These are phyloP conservation scores for Acrossocheilus fasciatus DNA, from an alignment of 2,797 vertebrate species.

Conservation along the genomic window DNA sequence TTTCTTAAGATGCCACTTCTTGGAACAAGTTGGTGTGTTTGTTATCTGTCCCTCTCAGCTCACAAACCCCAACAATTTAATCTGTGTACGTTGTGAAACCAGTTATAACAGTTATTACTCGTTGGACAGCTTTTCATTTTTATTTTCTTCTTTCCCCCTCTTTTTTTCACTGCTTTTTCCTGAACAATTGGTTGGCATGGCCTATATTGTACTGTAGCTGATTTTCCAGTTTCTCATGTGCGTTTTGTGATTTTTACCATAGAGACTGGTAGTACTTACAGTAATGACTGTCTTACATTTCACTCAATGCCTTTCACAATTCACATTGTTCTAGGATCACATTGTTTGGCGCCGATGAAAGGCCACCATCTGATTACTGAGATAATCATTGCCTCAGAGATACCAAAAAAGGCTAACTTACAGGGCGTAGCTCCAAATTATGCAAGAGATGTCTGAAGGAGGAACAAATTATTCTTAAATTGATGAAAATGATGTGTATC, in stretches of 20 bases:
- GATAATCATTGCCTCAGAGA: slow-evolving; percentile 51
- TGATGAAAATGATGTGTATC: slow-evolving; percentile 60
- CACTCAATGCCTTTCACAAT: slow-evolving; percentile 31
- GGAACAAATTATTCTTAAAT: slow-evolving; percentile 62
- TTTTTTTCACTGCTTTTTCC: background rate
- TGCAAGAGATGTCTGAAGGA: slow-evolving; percentile 28
- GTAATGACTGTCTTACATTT: slow-evolving; percentile 9
- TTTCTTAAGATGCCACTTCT: slow-evolving; percentile 66
- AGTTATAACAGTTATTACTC: slow-evolving; percentile 41
- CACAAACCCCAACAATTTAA: slow-evolving; percentile 44
- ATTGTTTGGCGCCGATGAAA: slow-evolving; percentile 68
- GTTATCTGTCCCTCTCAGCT: slow-evolving; percentile 38
- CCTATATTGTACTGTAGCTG: background rate
- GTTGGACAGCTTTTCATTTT: slow-evolving; percentile 39
- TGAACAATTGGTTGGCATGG: slow-evolving; percentile 10
- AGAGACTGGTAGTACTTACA: background rate
- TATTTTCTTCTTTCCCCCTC: background rate
- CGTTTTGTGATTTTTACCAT: slow-evolving; percentile 24
- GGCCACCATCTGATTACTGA: slow-evolving; percentile 61
- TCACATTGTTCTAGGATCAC: slow-evolving; percentile 68
- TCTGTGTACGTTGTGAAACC: slow-evolving; percentile 45
- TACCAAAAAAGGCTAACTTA: slow-evolving; percentile 42
- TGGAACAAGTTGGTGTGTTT: slow-evolving; percentile 59
- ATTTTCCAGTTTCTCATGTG: slow-evolving; percentile 52
- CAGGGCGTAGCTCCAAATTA: slow-evolving; percentile 43